A percentile compares a stretch with the other conserved stretches of the same genome.
Conservation (phyloP, 1,140 invertebrate genomes). For the Hycleus cichorii region DNA sequence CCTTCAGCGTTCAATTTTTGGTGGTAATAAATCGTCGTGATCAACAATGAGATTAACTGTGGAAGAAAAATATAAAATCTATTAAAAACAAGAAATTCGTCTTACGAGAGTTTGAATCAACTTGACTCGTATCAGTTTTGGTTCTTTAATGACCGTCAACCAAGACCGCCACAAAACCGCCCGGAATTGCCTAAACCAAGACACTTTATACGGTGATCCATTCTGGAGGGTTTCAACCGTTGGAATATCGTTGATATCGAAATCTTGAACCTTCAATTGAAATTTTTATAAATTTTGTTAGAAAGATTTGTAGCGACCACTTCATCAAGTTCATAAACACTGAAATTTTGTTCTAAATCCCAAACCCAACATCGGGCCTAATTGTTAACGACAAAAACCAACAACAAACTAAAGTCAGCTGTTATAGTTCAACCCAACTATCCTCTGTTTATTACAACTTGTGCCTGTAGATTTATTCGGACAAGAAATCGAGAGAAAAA, state of each 20-base stretch:
- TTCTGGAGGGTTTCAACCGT: constrained; percentile 5
- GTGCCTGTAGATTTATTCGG: too few relatives aligned
- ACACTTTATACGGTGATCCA: constrained; percentile 62
- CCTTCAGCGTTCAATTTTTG: constrained; percentile 80
- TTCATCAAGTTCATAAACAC: too few relatives aligned
- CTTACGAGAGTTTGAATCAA: constrained; percentile 82
- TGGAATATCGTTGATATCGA: constrained; percentile 21
- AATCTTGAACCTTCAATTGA: constrained; percentile 19
- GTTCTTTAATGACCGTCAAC: constrained; percentile 81
- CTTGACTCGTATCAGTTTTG: constrained; percentile 80
- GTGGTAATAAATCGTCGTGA: constrained; percentile 84
- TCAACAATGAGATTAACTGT: constrained; percentile 75
- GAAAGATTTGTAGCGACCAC: too few relatives aligned
- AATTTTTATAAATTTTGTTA: not conserved
- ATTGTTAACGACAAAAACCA: too few relatives aligned
- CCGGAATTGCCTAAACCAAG: constrained; percentile 80
- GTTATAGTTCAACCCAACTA: too few relatives aligned
- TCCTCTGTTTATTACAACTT: too few relatives aligned
- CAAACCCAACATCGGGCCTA: too few relatives aligned
- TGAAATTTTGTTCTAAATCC: too few relatives aligned
- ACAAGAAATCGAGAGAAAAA: too few relatives aligned
- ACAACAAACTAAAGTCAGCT: too few relatives aligned
- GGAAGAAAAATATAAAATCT: constrained; percentile 26
- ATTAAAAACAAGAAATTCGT: constrained; percentile 23
- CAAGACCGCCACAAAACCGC: constrained; percentile 87